These are phyloP conservation scores for Hyphantria cunea DNA, from an alignment of 1,140 invertebrate species.

Conservation along the genomic window DNA sequence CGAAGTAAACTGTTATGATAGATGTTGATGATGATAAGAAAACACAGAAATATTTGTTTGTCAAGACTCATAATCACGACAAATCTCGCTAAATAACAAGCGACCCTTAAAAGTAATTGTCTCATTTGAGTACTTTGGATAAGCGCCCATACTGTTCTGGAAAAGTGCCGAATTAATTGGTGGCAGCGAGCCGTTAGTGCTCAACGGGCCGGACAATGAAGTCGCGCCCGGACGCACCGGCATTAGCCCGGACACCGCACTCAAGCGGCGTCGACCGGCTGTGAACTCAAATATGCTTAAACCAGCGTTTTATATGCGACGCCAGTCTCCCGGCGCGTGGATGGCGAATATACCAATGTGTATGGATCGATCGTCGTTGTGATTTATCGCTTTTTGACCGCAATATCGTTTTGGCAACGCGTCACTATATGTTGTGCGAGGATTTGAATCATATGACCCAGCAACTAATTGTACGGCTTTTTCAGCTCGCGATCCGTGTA, in stretches of 20 bases:
- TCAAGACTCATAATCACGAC: too few relatives aligned
- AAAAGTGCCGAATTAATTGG: constrained; percentile 28
- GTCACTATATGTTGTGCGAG: constrained; percentile 7
- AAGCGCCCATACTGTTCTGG: constrained; percentile 3
- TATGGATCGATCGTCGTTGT: constrained; percentile 4
- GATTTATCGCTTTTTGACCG: constrained; percentile 20
- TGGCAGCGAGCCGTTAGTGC: neutral
- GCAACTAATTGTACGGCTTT: neutral
- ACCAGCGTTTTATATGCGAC: constrained; percentile 19
- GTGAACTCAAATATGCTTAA: constrained; percentile 19
- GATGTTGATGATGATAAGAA: too few relatives aligned
- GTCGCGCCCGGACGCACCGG: neutral
- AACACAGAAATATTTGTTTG: too few relatives aligned
- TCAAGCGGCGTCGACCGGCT: neutral
- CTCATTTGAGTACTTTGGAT: too few relatives aligned
- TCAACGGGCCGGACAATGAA: constrained; percentile 5
- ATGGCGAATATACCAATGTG: neutral
- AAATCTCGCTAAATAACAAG: too few relatives aligned
- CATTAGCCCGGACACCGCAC: neutral
- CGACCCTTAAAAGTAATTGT: too few relatives aligned
- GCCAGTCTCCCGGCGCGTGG: neutral
- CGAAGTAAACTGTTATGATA: too few relatives aligned
- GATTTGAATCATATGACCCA: constrained; percentile 7
- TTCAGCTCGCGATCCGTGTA: too few relatives aligned
- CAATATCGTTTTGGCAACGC: constrained; percentile 28